Evolutionary conservation across 2,888 invertebrate species (phyloP).

Genomic region (Drosophila prostipennis): DNA sequence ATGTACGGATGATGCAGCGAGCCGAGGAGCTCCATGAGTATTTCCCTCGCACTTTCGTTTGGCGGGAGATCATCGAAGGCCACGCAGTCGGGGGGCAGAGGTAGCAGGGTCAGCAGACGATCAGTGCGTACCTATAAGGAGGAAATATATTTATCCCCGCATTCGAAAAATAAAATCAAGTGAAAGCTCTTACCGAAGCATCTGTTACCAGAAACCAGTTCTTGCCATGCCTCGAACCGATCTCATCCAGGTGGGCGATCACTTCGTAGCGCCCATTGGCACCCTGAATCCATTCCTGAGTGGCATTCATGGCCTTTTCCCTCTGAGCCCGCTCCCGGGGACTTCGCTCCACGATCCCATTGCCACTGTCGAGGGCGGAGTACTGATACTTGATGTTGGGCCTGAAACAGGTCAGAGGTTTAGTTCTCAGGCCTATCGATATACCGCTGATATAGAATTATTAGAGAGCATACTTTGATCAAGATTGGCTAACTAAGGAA

Average conservation of each 20-base stretch:
- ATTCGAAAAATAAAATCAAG: not conserved
- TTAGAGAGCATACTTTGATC: conserved; percentile 27
- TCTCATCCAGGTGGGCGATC: conserved; percentile 91
- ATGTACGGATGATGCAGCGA: conserved; percentile 96
- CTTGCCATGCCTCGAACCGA: conserved; percentile 93
- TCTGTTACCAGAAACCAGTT: conserved; percentile 96
- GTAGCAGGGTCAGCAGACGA: conserved; percentile 84
- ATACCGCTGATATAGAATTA: not conserved
- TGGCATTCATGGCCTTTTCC: conserved; percentile 88
- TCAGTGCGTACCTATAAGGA: conserved; percentile 83
- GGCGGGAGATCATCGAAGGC: conserved; percentile 85
- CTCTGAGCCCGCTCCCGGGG: conserved; percentile 88
- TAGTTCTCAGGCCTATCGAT: not conserved
- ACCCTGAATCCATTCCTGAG: conserved; percentile 85
- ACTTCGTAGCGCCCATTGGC: conserved; percentile 90
- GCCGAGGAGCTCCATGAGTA: conserved; percentile 92
- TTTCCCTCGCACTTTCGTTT: conserved; percentile 88
- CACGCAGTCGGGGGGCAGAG: conserved; percentile 84
- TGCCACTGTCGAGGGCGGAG: conserved; percentile 87
- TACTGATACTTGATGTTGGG: conserved; percentile 86
- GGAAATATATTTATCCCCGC: too few relatives aligned
- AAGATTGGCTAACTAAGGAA: conserved; percentile 39
- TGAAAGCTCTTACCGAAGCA: conserved; percentile 86
- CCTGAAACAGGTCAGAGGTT: conserved; percentile 61
- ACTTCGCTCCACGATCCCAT: conserved; percentile 86